Evolutionary conservation across 2,888 invertebrate genomes (phyloP), one percentile per base, ranked within the genome.

Genomic region (Lochmaea capreae): DNA sequence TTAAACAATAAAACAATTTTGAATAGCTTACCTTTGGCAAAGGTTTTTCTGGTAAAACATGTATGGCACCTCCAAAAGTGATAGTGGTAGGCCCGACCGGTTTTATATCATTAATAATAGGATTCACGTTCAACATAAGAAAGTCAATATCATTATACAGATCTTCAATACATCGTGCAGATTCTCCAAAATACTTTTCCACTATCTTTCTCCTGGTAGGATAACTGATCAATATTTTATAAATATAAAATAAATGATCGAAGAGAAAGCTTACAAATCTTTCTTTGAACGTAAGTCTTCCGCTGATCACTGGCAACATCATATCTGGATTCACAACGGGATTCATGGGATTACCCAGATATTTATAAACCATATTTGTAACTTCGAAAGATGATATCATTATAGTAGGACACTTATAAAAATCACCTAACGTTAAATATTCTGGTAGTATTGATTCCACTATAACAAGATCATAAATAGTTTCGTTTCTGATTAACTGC

Each of bases 391-490:
- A 83, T 6, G 74, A 70, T 1, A 81, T 39, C 16, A 77, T 78
- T 54, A 83, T 79, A 6, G 78, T 76, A 2, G 81, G 81, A 33
- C 76, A 76, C 6, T 81, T 74, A 65, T 77, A 83, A n/a, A 74
- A 62, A 52, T 79, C 78, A 39, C 77, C 79, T 39, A 83, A 79
- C 10, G 79, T 80, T 12, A 78, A 49, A 59, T 79, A 73, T 16
- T 77, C 74, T 0, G 79, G 73, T 65, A 76, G 75, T 12, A 79
- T 39, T 16, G 72, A 46, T 73, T 83, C 83, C 2, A 76, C 75
- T 10, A 83, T 76, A 0, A 83, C 74, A 3, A 83, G 42, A 73
- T 83, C 83, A 46, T 81, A 83, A 9, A 39, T 9, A 42, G n/a
- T 70, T 63, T 70, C 63, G 33, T 70, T 70, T n/a, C n/a, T 43